Percentiles rank a stretch among this genome's conserved stretches.
phyloP scores from a whole-genome alignment of 2,888 invertebrate species.

The Tetragnatha montana region DNA sequence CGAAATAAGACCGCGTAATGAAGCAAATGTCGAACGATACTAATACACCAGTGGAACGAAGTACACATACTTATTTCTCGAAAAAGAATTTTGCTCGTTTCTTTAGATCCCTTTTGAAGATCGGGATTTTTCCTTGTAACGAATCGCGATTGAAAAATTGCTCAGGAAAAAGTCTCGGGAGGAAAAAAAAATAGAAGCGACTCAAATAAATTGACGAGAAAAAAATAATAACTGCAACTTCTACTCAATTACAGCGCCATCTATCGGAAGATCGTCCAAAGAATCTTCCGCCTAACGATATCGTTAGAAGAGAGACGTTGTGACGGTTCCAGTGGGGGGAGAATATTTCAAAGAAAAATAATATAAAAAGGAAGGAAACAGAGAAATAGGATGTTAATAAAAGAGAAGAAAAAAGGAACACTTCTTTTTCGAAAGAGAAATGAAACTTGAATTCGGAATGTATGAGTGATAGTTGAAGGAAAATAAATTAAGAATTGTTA shows the following conservation, averaged over 20 bases:
- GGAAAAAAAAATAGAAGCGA: conserved; percentile 11
- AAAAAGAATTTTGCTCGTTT: background rate
- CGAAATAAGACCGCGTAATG: background rate
- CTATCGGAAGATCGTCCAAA: conserved; percentile 51
- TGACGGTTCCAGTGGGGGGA: background rate
- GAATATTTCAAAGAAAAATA: conserved; percentile 3
- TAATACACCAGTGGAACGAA: background rate
- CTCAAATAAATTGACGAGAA: conserved; percentile 20
- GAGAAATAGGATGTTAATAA: conserved; percentile 21
- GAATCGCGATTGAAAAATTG: conserved; percentile 38
- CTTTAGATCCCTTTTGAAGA: background rate
- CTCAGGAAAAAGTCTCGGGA: background rate
- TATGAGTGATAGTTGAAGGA: conserved; percentile 43
- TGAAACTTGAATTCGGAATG: conserved; percentile 45
- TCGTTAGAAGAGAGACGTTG: conserved; percentile 50
- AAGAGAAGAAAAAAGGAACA: conserved; percentile 42
- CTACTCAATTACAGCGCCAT: conserved; percentile 61
- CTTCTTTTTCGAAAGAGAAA: conserved; percentile 27
- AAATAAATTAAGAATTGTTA: conserved; percentile 62
- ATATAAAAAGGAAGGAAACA: background rate
- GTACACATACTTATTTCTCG: background rate
- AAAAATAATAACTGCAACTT: conserved; percentile 51
- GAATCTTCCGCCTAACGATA: conserved; percentile 50
- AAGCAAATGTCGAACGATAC: background rate
- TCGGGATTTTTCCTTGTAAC: conserved; percentile 33